Evolutionary conservation across 2,797 vertebrate species (phyloP).

Genomic region (Pipistrellus kuhlii): DNA sequence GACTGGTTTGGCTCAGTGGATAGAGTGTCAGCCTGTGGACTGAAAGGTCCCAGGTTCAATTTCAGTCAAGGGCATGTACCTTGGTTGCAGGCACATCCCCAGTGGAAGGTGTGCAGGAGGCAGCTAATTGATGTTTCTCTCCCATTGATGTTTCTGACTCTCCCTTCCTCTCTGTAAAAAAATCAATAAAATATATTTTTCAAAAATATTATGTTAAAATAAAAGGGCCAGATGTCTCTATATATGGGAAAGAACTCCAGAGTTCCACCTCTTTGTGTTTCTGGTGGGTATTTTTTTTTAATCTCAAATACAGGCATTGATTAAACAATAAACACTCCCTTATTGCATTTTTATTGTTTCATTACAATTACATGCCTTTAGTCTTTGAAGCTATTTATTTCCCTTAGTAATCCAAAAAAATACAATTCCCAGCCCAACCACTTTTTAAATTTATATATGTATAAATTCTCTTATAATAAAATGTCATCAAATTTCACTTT

Average conservation of each 20-base stretch:
- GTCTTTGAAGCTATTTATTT: not conserved
- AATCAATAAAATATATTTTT: no score
- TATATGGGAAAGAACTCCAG: not conserved
- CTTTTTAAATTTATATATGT: not conserved
- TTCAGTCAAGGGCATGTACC: no score
- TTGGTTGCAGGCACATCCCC: no score
- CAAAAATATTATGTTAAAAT: not conserved
- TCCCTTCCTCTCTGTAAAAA: no score
- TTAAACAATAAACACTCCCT: not conserved
- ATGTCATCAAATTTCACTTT: not conserved
- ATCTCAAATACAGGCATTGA: constrained; percentile 4
- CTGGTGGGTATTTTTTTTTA: no score
- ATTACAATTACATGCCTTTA: not conserved
- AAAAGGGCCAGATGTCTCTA: not conserved
- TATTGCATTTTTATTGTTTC: not conserved
- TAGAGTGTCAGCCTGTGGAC: no score
- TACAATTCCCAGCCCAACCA: not conserved
- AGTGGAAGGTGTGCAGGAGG: no score
- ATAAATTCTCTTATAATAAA: constrained; percentile 33
- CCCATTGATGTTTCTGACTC: no score
- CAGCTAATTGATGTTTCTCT: no score
- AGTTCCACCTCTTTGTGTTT: not conserved
- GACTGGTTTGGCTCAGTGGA: no score
- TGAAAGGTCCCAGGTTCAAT: no score
- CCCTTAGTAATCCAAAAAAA: not conserved